A percentile compares a stretch with the other conserved stretches of the same genome.
These are phyloP conservation scores for Semnornis frantzii DNA, from an alignment of 2,113 vertebrate species.

Conservation along the genomic window DNA sequence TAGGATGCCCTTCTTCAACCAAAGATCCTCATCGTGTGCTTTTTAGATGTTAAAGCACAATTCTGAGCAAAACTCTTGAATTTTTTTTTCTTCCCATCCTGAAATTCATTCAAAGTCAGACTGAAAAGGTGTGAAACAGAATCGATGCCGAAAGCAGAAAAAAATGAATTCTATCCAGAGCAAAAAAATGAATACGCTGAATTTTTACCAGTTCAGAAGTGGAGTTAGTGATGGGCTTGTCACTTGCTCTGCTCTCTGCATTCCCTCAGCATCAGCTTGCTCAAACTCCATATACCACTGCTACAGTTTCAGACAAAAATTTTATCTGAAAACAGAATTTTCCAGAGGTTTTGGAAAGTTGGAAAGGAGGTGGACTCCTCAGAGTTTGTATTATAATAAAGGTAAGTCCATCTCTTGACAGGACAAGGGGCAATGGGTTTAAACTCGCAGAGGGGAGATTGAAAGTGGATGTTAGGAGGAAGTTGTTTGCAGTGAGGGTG, in stretches of 20 bases:
- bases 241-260: neutral
- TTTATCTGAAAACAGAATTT: no score
- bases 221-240: neutral
- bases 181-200: neutral
- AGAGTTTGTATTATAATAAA: no score
- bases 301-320: no score
- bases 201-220: slow-evolving; percentile 17
- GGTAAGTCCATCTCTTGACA: no score
- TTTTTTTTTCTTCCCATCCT: neutral
- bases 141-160: neutral
- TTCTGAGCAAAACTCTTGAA: neutral
- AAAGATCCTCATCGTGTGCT: neutral
- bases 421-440: no score
- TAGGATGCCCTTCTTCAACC: neutral
- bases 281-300: neutral
- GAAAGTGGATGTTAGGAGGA: no score
- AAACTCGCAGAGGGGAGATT: no score
- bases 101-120: slow-evolving; percentile 43
- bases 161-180: neutral
- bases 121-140: slow-evolving; percentile 33
- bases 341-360: no score
- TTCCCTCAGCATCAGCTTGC: neutral
- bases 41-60: neutral
- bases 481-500: no score
- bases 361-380: no score